phyloP scores from a whole-genome alignment of 2,113 vertebrate species.

The Rhodinocichla rosea region DNA sequence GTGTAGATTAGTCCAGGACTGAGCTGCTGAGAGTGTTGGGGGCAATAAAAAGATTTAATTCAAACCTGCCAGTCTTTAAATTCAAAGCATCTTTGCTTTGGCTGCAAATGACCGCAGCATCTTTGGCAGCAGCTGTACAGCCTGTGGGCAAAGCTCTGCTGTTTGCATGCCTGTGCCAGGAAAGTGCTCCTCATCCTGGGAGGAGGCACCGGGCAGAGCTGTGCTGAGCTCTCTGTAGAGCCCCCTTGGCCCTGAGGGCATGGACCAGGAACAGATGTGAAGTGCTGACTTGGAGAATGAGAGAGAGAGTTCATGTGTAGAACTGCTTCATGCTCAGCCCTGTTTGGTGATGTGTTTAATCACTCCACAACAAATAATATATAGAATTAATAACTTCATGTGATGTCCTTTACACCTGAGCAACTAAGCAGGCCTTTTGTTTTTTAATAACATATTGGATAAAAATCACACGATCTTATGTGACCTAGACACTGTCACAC shows the following conservation, averaged over 20 bases:
- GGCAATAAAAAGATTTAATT: not conserved
- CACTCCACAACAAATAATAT: not conserved
- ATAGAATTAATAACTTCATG: slow-evolving; percentile 5
- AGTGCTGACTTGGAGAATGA: not conserved
- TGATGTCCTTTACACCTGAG: not conserved
- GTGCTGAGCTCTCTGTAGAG: not conserved
- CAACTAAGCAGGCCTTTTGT: not conserved
- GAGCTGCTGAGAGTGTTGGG: not conserved
- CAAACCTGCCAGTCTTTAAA: not conserved
- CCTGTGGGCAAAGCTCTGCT: slow-evolving; percentile 18
- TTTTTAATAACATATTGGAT: not conserved
- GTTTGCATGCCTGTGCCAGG: not conserved
- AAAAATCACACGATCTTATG: not conserved
- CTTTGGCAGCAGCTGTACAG: slow-evolving; percentile 21
- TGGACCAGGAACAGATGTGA: not conserved
- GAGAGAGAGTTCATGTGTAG: not conserved
- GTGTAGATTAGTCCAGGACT: not conserved
- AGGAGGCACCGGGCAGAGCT: not conserved
- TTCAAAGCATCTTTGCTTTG: not conserved
- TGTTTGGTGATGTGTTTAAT: not conserved
- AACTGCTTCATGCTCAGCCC: not conserved
- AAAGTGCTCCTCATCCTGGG: not conserved
- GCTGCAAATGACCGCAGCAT: not conserved
- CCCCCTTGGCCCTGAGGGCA: not conserved
- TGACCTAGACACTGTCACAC: not conserved